Conservation (phyloP, 1,140 invertebrate genomes). For the Hesperophylax magnus region DNA sequence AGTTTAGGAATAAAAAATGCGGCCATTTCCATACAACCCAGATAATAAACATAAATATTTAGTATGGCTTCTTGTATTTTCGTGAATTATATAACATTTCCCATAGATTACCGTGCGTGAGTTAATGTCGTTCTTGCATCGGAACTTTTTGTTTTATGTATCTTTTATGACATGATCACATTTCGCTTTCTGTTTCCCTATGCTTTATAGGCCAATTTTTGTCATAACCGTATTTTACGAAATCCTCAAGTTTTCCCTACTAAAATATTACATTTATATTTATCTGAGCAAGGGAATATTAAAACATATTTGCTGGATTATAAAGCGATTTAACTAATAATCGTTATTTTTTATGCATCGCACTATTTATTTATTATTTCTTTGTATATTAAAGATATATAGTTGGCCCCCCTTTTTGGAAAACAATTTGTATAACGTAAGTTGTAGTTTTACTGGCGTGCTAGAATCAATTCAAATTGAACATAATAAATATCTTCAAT, state of each 20-base stretch:
- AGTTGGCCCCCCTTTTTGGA: neutral
- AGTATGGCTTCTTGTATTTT: slow-evolving; percentile 32
- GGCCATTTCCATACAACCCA: neutral
- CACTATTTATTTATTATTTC: neutral
- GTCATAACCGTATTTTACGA: slow-evolving; percentile 35
- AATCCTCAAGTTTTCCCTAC: slow-evolving; percentile 29
- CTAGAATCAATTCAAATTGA: neutral
- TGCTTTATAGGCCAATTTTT: slow-evolving; percentile 36
- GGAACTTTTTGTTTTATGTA: slow-evolving; percentile 38
- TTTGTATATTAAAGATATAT: neutral
- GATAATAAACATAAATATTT: slow-evolving; percentile 38
- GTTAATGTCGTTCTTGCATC: slow-evolving; percentile 35
- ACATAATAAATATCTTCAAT: neutral
- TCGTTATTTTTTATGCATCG: neutral
- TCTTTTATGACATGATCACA: slow-evolving; percentile 42
- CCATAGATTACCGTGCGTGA: slow-evolving; percentile 35
- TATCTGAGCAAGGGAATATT: neutral
- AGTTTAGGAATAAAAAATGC: neutral
- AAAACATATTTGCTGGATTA: slow-evolving; percentile 1
- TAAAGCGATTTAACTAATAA: slow-evolving; percentile 21
- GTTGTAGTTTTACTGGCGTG: no score
- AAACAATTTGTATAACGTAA: neutral
- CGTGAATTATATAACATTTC: slow-evolving; percentile 31
- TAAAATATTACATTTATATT: neutral
- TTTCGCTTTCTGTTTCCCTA: slow-evolving; percentile 31